Base-by-base conservation (phyloP, 2,797 vertebrate genomes). In the Lutjanus argentimaculatus region DNA sequence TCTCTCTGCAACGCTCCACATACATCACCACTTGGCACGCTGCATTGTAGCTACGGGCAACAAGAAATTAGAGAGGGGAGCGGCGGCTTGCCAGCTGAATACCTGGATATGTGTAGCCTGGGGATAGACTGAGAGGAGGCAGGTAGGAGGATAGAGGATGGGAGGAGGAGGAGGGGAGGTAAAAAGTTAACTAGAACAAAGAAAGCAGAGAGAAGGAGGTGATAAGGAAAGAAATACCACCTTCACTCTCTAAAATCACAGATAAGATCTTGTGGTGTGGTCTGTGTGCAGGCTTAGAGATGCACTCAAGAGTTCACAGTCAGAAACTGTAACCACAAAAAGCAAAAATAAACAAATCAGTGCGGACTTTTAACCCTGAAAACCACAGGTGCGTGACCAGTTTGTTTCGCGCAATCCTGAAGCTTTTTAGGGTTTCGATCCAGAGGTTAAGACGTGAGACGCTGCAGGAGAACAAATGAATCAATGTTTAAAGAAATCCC, bases 11-110 rank as follows among this genome's bases (percentile, higher is more conserved):
- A 2, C 0, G 11, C 64, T 73, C 45, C 42, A 67, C 81, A 87
- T 87, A 84, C 88, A 90, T 90, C 90, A 85, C 73, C 65, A 12
- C 48, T 79, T 89, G 84, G 86, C 84, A 81, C 25, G 8, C 14
- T 3, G 72, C 56, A 0, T 5, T 1, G 75, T 90, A 63, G 86
- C 91, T 63, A 77, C 52, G 30, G 86, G 91, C 79, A 87, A 85
- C 75, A 8, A 82, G 81, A 89, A 87, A 89, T 89, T 77, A 84
- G 84, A 88, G 84, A 84, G 57, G 76, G 84, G 83, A 36, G 67
- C 17, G 74, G 77, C 17, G 4, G 75, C 61, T 10, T 69, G 83
- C 81, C 85, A 81, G 80, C 16, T 55, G 85, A 91, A 88, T 88
- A 82, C 84, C 83, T 84, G 76, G 46, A 84, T 70, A 58, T 80